phyloP scores from a whole-genome alignment of 2,113 vertebrate species.

The Grus americana region DNA sequence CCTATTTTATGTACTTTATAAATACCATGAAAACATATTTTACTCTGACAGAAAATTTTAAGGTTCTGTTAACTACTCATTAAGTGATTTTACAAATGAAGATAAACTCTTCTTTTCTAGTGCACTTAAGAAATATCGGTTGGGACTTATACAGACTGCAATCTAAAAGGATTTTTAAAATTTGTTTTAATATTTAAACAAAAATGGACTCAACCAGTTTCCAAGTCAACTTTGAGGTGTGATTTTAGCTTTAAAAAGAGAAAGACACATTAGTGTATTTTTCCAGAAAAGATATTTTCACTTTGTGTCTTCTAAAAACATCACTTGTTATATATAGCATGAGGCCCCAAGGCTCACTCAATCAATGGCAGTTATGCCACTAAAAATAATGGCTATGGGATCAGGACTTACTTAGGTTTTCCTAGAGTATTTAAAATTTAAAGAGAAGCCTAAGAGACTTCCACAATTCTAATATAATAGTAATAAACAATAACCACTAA shows the following conservation, averaged over 20 bases:
- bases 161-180: neutral
- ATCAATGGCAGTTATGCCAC: neutral
- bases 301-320: neutral
- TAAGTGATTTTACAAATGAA: neutral
- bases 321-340: neutral
- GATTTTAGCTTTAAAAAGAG: neutral
- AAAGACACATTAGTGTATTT: neutral
- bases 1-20: constrained; percentile 52
- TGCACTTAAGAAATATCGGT: neutral
- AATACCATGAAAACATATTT: constrained; percentile 49
- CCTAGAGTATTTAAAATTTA: constrained; percentile 23
- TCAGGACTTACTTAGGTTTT: neutral
- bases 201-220: neutral
- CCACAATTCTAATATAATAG: neutral
- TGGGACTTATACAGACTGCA: neutral
- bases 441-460: neutral
- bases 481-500: constrained; percentile 24
- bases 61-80: neutral
- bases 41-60: constrained; percentile 22
- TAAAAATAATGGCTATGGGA: constrained; percentile 6
- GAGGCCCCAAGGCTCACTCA: neutral
- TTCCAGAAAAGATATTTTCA: neutral
- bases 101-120: neutral
- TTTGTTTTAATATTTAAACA: neutral
- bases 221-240: neutral